Evolutionary conservation across 1,140 invertebrate species (phyloP).

Genomic region (Pantala flavescens): DNA sequence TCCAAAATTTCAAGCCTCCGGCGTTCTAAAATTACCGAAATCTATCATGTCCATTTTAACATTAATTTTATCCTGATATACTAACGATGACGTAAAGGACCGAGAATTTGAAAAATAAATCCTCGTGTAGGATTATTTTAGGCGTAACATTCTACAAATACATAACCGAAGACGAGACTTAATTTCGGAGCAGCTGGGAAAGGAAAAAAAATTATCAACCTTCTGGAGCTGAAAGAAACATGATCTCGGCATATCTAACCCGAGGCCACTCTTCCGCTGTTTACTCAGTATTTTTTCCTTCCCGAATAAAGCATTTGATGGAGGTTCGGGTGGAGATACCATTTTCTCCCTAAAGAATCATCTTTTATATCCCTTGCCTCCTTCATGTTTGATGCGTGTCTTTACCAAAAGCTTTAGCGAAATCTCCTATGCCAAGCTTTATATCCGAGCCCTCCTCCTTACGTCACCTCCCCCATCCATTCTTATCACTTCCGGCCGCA

Average conservation of each 20-base stretch:
- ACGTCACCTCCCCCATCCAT: not conserved
- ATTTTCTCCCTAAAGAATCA: not conserved
- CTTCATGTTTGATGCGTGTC: not conserved
- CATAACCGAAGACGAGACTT: too few species aligned
- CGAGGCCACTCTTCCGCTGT: not conserved
- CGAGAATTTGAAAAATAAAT: too few species aligned
- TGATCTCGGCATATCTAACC: not conserved
- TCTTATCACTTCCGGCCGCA: not conserved
- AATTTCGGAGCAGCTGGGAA: too few species aligned
- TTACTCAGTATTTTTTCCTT: not conserved
- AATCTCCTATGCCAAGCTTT: not conserved
- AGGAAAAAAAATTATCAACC: too few species aligned
- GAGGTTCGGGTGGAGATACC: not conserved
- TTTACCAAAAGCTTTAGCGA: conserved; percentile 4
- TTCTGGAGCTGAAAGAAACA: not conserved
- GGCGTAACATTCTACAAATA: too few species aligned
- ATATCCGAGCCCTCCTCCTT: not conserved
- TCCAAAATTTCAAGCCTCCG: too few species aligned
- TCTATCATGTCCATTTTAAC: too few species aligned
- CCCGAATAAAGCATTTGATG: not conserved
- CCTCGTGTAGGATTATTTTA: too few species aligned
- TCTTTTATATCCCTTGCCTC: conserved; percentile 1
- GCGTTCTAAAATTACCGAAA: too few species aligned
- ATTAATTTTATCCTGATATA: too few species aligned
- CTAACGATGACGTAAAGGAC: too few species aligned